These are phyloP conservation scores for Serilophus lunatus DNA, from an alignment of 2,113 vertebrate genomes.

Conservation along the genomic window DNA sequence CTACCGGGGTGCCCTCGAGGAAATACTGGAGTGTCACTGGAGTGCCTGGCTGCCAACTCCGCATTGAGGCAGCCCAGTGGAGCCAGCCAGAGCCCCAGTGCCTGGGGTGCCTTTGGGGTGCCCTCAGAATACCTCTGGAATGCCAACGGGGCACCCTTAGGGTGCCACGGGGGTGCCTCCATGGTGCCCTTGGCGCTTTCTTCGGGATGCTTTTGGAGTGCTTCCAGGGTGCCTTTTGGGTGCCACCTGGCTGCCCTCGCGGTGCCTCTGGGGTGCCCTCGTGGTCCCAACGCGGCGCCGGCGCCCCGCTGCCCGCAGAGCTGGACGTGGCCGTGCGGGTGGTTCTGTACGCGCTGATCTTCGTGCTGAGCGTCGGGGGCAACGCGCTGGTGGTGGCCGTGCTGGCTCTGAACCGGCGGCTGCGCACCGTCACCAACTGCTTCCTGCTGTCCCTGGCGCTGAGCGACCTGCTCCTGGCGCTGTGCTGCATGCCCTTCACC, in stretches of 20 bases:
- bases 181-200: neutral
- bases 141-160: too few species aligned
- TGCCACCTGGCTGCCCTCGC: neutral
- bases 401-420: conserved; percentile 85
- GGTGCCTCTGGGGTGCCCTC: neutral
- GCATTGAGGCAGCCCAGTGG: neutral
- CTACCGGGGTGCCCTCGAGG: too few species aligned
- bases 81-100: neutral
- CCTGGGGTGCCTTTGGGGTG: neutral
- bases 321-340: conserved; percentile 81
- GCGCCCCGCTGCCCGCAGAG: conserved; percentile 62
- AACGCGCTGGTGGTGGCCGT: conserved; percentile 90
- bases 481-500: conserved; percentile 96
- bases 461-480: conserved; percentile 91
- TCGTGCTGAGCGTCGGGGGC: conserved; percentile 88
- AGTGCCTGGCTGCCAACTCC: neutral
- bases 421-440: conserved; percentile 93
- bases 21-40: neutral
- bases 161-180: neutral
- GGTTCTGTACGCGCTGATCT: conserved; percentile 87
- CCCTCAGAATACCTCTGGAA: neutral
- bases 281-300: neutral
- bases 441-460: conserved; percentile 93
- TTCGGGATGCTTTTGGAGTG: neutral
- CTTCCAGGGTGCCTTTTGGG: neutral